Conservation (phyloP, 2,888 invertebrate species). For the Amaurobius ferox region DNA sequence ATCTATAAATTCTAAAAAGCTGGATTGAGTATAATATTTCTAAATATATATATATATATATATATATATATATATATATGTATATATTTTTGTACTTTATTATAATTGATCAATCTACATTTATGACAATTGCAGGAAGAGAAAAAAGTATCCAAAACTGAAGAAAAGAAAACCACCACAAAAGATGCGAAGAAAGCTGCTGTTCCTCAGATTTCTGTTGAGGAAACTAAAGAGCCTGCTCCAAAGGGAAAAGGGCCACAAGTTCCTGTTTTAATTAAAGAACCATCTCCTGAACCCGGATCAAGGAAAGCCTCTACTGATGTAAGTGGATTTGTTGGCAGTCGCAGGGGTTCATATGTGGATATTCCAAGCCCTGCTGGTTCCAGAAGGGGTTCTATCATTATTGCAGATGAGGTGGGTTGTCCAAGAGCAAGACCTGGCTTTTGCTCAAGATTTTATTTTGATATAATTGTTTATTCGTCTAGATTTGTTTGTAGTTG, state of each 20-base stretch:
- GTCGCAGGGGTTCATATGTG: slow-evolving; percentile 90
- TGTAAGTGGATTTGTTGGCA: slow-evolving; percentile 78
- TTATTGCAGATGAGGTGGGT: slow-evolving; percentile 95
- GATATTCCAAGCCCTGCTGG: slow-evolving; percentile 79
- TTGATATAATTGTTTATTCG: neutral
- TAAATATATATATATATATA: no score
- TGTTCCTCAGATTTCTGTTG: slow-evolving; percentile 66
- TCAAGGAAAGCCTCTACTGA: no score
- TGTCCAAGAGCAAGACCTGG: slow-evolving; percentile 74
- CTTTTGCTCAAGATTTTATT: slow-evolving; percentile 21
- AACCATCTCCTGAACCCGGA: slow-evolving; percentile 73
- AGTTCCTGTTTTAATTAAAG: slow-evolving; percentile 71
- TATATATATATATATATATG: no score
- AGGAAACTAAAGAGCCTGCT: slow-evolving; percentile 34
- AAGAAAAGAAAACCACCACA: slow-evolving; percentile 70
- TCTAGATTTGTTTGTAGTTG: slow-evolving; percentile 12
- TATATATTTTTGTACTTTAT: no score
- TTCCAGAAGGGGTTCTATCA: slow-evolving; percentile 87
- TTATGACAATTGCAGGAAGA: slow-evolving; percentile 54
- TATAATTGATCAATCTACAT: no score
- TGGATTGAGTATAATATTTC: no score
- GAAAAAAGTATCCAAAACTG: slow-evolving; percentile 59
- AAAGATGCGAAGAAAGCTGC: slow-evolving; percentile 19
- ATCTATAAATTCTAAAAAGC: no score
- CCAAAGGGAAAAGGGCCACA: slow-evolving; percentile 46